Base-by-base conservation (phyloP, 2,888 invertebrate species). In the Phragmatobia fuliginosa region DNA sequence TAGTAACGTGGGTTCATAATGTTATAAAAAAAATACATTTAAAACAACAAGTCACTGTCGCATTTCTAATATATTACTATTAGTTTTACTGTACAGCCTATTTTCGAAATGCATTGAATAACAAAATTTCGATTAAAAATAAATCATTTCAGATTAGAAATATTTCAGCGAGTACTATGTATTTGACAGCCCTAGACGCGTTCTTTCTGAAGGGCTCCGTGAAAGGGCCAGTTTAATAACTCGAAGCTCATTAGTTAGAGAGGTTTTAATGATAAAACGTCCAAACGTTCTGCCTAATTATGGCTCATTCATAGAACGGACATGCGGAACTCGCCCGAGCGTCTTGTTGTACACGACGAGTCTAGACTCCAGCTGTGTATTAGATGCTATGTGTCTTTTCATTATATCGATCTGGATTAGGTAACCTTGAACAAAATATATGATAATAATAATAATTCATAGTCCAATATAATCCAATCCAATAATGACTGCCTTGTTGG, bases 201-300 rank as follows among this genome's bases (percentile, higher is more conserved):
- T 73, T 67, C 72, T 77, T 67, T 72, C 75, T 74, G 78, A 76
- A 77, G 59, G 33, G 31, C 67, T 66, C 64, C 68, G 67, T 79
- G 78, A 81, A 82, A 74, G 74, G 71, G 75, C 73, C 79, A 77
- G 78, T 74, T 81, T 83, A 76, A 78, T 81, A 82, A 81, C 78
- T 81, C 76, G 72, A 78, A 79, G 82, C 83, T 83, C 83, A 82
- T 82, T 82, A 82, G 73, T 74, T 76, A 69, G 76, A 83, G 80
- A 81, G 83, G 71, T 71, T 76, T 66, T 74, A 75, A 75, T 76
- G 79, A 77, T 77, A 76, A 77, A 74, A 59, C 61, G 58, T 45
- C 74, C 77, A 58, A 81, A 79, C 70, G 79, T 75, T 77, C 59
- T 61, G 71, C 75, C 82, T 76, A 83, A 82, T 81, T 82, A 83